A percentile compares a stretch with the other conserved stretches of the same genome.
These are phyloP conservation scores for Grammomys surdaster DNA, from an alignment of 2,113 vertebrate species.

Conservation along the genomic window DNA sequence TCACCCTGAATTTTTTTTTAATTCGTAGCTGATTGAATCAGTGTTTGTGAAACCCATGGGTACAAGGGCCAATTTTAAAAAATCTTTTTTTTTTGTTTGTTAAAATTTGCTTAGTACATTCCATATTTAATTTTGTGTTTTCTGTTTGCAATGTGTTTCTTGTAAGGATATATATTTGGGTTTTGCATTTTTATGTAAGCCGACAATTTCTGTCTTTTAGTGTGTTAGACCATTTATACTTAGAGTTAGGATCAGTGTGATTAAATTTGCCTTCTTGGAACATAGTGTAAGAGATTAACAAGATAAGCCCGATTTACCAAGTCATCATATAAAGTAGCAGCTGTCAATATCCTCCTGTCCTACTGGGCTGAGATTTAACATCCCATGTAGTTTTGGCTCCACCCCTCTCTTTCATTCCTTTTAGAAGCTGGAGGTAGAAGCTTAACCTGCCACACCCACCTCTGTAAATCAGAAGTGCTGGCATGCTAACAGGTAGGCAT, in stretches of 20 bases:
- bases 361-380: neutral
- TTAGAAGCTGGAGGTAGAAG: neutral
- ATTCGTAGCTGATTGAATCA: neutral
- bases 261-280: neutral
- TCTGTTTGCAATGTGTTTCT: neutral
- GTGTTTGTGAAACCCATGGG: neutral
- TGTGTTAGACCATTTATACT: neutral
- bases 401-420: neutral
- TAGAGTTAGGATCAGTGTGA: neutral
- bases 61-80: neutral
- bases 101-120: neutral
- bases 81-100: neutral
- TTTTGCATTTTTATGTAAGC: constrained; percentile 23
- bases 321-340: neutral
- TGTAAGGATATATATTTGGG: neutral
- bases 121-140: neutral
- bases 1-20: neutral
- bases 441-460: neutral
- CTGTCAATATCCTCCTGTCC: neutral
- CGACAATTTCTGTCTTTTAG: neutral
- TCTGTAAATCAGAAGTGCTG: neutral
- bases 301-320: neutral
- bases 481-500: neutral
- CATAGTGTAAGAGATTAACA: neutral
- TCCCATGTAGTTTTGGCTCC: neutral